A percentile compares a stretch with the other conserved stretches of the same genome.
Evolutionary conservation across 2,888 invertebrate genomes (phyloP).

Genomic region (Platycnemis pennipes): DNA sequence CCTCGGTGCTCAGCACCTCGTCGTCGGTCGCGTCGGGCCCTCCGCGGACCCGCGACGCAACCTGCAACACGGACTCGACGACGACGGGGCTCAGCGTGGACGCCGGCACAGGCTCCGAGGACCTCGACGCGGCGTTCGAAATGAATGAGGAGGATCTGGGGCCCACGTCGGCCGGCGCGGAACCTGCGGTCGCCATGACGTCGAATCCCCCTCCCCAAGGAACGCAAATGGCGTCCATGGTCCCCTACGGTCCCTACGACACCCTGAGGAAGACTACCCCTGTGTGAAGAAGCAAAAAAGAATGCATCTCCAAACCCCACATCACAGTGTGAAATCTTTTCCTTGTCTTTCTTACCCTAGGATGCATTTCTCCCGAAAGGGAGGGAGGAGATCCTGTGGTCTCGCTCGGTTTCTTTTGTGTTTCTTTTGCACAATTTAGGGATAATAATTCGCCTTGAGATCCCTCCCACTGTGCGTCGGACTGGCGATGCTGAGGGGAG

Average conservation of each 20-base stretch:
- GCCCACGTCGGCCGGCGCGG: conserved; percentile 75
- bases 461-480: too few species aligned
- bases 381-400: too few species aligned
- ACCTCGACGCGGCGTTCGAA: conserved; percentile 87
- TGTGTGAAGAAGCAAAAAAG: conserved; percentile 73
- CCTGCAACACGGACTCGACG: conserved; percentile 83
- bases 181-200: conserved; percentile 76
- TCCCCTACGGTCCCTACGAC: conserved; percentile 78
- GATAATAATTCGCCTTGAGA: not conserved
- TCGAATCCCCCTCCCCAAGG: conserved; percentile 76
- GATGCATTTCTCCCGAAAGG: not conserved
- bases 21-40: conserved; percentile 46
- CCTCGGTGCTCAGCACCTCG: conserved; percentile 63
- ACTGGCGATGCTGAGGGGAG: not conserved
- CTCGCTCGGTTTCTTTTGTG: not conserved
- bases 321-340: not conserved
- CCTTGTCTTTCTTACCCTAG: not conserved
- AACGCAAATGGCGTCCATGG: conserved; percentile 76
- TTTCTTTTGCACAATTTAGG: not conserved
- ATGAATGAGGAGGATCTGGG: conserved; percentile 79
- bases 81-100: conserved; percentile 82
- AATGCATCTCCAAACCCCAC: not conserved
- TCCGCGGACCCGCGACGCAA: conserved; percentile 81
- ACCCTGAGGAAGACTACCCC: conserved; percentile 79
- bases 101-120: conserved; percentile 81